Conservation (phyloP, 2,888 invertebrate genomes). For the Lepidonotus clava region DNA sequence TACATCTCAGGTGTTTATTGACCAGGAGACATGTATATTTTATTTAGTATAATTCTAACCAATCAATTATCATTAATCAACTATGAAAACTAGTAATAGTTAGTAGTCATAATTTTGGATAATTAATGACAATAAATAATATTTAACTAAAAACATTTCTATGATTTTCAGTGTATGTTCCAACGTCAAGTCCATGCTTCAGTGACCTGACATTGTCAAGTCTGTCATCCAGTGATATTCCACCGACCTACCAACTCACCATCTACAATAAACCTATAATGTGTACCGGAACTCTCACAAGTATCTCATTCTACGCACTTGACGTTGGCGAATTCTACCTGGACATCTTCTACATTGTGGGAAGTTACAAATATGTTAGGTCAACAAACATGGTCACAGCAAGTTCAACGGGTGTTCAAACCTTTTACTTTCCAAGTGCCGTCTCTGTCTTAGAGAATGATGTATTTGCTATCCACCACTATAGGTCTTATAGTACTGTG, state of each 20-base stretch:
- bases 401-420: background rate
- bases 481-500: background rate
- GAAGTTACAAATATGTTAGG: background rate
- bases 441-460: background rate
- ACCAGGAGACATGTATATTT: too few species aligned
- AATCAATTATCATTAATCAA: too few species aligned
- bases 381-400: background rate
- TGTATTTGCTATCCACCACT: background rate
- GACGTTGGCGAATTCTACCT: background rate
- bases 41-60: too few species aligned
- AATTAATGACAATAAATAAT: too few species aligned
- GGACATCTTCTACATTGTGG: background rate
- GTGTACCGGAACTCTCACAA: background rate
- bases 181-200: background rate
- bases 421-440: background rate
- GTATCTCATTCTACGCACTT: constrained; percentile 4
- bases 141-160: too few species aligned
- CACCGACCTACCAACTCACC: background rate
- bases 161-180: background rate
- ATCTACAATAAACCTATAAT: background rate
- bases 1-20: too few species aligned
- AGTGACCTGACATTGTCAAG: background rate
- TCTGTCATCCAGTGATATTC: background rate
- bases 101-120: too few species aligned
- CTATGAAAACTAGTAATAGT: too few species aligned